Percentiles rank a stretch among this genome's conserved stretches.
Evolutionary conservation across 2,797 vertebrate species (phyloP).

Genomic region (Craterocephalus amniculus): DNA sequence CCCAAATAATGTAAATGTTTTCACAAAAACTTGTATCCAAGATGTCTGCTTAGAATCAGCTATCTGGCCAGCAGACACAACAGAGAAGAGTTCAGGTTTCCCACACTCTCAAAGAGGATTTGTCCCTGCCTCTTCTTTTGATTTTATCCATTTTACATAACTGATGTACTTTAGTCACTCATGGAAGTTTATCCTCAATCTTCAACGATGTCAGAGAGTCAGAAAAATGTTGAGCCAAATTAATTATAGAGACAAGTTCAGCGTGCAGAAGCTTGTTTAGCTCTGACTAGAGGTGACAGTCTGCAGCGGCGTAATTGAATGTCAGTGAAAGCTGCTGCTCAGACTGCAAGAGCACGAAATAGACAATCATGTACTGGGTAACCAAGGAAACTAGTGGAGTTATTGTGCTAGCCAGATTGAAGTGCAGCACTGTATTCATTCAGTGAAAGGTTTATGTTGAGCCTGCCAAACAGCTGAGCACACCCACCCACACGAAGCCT

Average conservation of each 20-base stretch:
- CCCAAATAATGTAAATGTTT: conserved; percentile 58
- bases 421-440: conserved; percentile 15
- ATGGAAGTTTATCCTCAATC: neutral
- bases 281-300: neutral
- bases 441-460: conserved; percentile 32
- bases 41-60: conserved; percentile 35
- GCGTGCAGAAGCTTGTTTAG: neutral
- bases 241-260: neutral
- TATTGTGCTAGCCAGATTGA: conserved; percentile 12
- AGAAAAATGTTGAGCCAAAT: neutral
- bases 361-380: conserved; percentile 32
- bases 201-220: neutral
- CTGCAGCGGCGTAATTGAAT: conserved; percentile 4
- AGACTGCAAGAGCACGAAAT: conserved; percentile 4
- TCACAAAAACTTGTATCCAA: conserved; percentile 20
- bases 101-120: conserved; percentile 6
- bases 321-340: conserved; percentile 8
- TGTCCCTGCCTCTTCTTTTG: neutral
- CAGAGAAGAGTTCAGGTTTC: neutral
- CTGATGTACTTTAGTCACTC: neutral
- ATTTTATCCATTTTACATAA: neutral
- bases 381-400: conserved; percentile 40
- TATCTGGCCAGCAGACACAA: conserved; percentile 31
- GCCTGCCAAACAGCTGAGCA: conserved; percentile 20
- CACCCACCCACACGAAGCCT: conserved; percentile 93